Conservation (phyloP, 2,797 vertebrate species). For the Eospalax fontanierii region DNA sequence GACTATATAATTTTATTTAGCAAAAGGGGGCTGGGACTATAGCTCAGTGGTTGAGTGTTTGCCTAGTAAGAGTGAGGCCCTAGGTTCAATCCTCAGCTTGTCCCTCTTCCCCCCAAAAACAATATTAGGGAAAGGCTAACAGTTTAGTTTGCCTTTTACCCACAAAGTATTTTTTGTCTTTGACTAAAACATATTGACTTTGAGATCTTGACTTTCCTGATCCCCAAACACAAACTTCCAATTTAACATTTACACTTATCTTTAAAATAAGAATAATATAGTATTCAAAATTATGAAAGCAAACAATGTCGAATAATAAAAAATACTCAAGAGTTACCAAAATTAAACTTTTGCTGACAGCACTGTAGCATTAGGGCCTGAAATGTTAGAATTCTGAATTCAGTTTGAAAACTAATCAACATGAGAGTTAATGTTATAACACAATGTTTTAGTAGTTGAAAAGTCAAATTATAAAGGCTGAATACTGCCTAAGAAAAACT, state of each 20-base stretch:
- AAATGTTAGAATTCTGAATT: slow-evolving; percentile 64
- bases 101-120: background rate
- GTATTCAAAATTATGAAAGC: slow-evolving; percentile 25
- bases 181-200: slow-evolving; percentile 5
- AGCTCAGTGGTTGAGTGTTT: background rate
- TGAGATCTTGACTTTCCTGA: slow-evolving; percentile 24
- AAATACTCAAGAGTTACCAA: slow-evolving; percentile 15
- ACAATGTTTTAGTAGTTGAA: slow-evolving; percentile 63
- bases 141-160: slow-evolving; percentile 14
- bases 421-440: background rate
- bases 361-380: background rate
- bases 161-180: slow-evolving; percentile 10
- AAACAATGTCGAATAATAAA: background rate
- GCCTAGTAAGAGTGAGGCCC: background rate
- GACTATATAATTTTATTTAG: background rate
- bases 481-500: slow-evolving; percentile 54
- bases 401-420: slow-evolving; percentile 30
- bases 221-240: slow-evolving; percentile 35
- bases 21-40: too few species aligned
- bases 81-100: too few species aligned
- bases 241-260: slow-evolving; percentile 32
- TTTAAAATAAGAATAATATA: slow-evolving; percentile 20
- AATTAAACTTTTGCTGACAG: slow-evolving; percentile 51
- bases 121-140: background rate
- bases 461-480: slow-evolving; percentile 49